Evolutionary conservation across 1,140 invertebrate species (phyloP).

Genomic region (Bemisia tabaci): DNA sequence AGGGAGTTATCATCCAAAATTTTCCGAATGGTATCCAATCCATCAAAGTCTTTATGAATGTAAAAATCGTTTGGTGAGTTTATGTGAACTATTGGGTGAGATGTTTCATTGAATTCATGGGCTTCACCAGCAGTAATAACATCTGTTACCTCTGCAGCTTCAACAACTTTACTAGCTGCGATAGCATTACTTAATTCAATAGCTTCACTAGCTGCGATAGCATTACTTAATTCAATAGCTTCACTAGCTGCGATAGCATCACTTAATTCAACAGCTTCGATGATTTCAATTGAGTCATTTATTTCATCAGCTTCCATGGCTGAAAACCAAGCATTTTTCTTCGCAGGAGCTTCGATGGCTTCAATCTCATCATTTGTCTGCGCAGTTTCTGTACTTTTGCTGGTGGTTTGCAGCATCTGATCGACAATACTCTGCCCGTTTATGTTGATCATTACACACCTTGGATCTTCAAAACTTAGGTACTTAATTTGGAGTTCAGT

Average conservation of each 20-base stretch:
- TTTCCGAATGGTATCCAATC: background rate
- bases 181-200: too few species aligned
- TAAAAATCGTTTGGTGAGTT: conserved; percentile 47
- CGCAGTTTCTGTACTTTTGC: too few species aligned
- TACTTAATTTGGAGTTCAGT: conserved; percentile 25
- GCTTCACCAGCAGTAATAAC: too few species aligned
- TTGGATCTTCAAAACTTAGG: background rate
- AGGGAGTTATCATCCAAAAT: conserved; percentile 4
- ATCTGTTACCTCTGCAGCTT: too few species aligned
- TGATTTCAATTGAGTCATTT: background rate
- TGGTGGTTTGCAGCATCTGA: background rate
- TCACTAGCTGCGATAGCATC: background rate
- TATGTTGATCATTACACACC: conserved; percentile 13
- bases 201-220: too few species aligned
- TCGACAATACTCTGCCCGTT: conserved; percentile 10
- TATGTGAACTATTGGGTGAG: conserved; percentile 36
- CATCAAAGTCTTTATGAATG: conserved; percentile 41
- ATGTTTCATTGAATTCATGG: too few species aligned
- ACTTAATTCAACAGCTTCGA: background rate
- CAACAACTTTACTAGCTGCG: too few species aligned
- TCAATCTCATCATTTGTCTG: too few species aligned
- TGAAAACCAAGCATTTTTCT: background rate
- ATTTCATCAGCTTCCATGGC: background rate
- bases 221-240: background rate
- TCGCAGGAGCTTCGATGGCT: too few species aligned